A percentile compares a stretch with the other conserved stretches of the same genome.
Conservation (phyloP, 2,888 invertebrate species). For the Bhutanitis thaidina region DNA sequence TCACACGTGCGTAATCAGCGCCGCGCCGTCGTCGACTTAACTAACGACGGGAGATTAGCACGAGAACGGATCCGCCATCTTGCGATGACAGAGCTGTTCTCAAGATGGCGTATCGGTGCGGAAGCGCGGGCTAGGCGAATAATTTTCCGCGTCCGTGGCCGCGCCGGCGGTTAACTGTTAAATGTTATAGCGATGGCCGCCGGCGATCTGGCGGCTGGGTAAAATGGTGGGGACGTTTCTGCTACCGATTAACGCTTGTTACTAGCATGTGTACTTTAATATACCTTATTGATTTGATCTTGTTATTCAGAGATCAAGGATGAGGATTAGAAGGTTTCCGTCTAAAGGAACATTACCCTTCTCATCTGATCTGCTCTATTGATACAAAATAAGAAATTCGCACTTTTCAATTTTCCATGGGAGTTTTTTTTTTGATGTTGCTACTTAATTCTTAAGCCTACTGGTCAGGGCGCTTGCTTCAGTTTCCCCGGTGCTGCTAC, state of each 20-base stretch:
- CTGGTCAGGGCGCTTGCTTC: no score
- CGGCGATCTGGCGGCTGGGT: slow-evolving; percentile 23
- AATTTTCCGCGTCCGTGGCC: slow-evolving; percentile 75
- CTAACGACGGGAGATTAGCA: not conserved
- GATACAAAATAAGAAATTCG: no score
- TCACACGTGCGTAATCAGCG: slow-evolving; percentile 14
- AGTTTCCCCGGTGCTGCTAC: no score
- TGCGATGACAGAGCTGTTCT: slow-evolving; percentile 27
- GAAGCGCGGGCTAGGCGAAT: slow-evolving; percentile 55
- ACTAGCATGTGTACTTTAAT: no score
- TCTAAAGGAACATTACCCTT: no score
- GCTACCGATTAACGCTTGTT: not conserved
- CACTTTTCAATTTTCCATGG: no score
- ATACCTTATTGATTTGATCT: no score
- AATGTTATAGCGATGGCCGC: slow-evolving; percentile 55
- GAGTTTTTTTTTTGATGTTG: no score
- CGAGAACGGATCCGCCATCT: slow-evolving; percentile 23
- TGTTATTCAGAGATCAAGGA: no score
- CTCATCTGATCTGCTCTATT: no score
- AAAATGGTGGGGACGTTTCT: slow-evolving; percentile 5
- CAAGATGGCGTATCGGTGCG: slow-evolving; percentile 32
- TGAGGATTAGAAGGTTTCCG: no score
- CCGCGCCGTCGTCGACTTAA: slow-evolving; percentile 1
- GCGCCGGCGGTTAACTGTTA: slow-evolving; percentile 55
- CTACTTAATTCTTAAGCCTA: no score